phyloP scores from a whole-genome alignment of 2,888 invertebrate genomes.

The Ceratothoa steindachneri region DNA sequence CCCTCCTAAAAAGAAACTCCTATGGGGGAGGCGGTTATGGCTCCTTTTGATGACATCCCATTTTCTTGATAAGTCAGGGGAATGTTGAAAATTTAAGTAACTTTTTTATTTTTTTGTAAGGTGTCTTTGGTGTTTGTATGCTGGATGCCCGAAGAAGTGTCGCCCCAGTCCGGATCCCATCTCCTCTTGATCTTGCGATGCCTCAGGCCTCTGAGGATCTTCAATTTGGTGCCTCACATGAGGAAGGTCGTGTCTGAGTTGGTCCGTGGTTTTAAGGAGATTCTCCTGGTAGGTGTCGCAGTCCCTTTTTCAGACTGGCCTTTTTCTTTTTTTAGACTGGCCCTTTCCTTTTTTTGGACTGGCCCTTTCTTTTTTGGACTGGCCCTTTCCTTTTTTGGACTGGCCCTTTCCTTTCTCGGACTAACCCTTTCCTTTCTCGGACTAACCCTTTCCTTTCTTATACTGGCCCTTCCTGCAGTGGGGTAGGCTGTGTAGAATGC shows the following conservation, averaged over 20 bases:
- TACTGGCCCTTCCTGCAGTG: too few relatives aligned
- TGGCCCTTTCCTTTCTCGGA: too few relatives aligned
- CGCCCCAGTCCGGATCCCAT: conserved; percentile 89
- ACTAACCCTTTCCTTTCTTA: too few relatives aligned
- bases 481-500: too few relatives aligned
- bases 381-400: not conserved
- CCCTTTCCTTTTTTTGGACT: not conserved
- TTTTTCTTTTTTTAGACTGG: too few relatives aligned
- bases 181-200: conserved; percentile 93
- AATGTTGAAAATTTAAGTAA: too few relatives aligned
- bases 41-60: too few relatives aligned
- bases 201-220: conserved; percentile 90
- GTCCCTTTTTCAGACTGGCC: too few relatives aligned
- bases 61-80: too few relatives aligned
- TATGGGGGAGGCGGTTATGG: too few relatives aligned
- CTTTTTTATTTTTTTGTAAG: conserved; percentile 61
- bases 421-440: too few relatives aligned
- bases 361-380: not conserved
- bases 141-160: conserved; percentile 92
- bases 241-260: conserved; percentile 97
- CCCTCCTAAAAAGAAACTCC: too few relatives aligned
- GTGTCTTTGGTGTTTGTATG: conserved; percentile 90
- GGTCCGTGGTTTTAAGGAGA: conserved; percentile 97
- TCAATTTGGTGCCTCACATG: conserved; percentile 98
- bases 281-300: conserved; percentile 79